Conservation (phyloP, 2,113 vertebrate species). For the Orthonyx spaldingii region DNA sequence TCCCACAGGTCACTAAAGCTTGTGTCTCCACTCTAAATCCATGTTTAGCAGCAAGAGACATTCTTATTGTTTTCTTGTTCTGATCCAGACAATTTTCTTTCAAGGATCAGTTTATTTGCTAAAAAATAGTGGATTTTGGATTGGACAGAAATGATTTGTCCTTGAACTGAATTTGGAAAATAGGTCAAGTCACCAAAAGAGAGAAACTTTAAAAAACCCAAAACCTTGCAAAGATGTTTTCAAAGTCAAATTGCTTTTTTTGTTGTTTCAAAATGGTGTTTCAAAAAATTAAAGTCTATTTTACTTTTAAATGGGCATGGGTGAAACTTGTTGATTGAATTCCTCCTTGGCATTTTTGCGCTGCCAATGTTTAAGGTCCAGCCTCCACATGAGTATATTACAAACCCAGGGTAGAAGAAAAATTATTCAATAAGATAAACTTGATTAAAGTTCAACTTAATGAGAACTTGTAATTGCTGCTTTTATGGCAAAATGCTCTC, state of each 20-base stretch:
- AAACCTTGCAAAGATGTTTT: not conserved
- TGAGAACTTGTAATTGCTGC: not conserved
- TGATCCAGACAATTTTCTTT: not conserved
- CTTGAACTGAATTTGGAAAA: not conserved
- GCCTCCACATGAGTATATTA: not conserved
- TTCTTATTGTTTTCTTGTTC: not conserved
- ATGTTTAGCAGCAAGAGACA: not conserved
- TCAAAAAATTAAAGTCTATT: not conserved
- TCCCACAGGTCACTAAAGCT: not conserved
- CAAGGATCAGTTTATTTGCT: not conserved
- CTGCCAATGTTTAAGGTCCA: not conserved
- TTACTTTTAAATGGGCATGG: not conserved
- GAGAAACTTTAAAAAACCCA: not conserved
- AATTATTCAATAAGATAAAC: not conserved
- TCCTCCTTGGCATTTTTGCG: not conserved
- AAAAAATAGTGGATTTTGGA: not conserved
- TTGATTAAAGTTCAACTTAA: constrained; percentile 6
- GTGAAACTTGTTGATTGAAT: not conserved
- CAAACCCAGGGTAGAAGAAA: not conserved
- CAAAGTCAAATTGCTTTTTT: not conserved
- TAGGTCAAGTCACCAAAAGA: not conserved
- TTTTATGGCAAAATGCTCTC: not conserved
- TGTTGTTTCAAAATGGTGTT: not conserved
- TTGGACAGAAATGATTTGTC: not conserved
- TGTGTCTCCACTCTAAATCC: not conserved